A percentile compares a stretch with the other conserved stretches of the same genome.
These are phyloP conservation scores for Spilarctia lutea DNA, from an alignment of 2,888 invertebrate genomes.

Conservation along the genomic window DNA sequence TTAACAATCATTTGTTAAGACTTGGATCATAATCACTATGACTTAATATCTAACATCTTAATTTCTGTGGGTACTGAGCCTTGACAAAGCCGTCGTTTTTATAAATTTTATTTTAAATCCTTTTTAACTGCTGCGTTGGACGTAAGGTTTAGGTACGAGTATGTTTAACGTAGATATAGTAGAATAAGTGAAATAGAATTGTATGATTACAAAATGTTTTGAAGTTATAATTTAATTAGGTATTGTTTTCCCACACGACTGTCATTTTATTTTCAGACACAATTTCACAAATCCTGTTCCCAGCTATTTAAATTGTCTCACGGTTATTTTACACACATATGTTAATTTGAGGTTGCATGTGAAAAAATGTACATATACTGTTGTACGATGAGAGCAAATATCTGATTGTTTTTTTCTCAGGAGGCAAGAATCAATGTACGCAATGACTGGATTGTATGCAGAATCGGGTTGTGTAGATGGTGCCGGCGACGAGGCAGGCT, in stretches of 20 bases:
- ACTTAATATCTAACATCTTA: not conserved
- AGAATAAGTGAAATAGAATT: not conserved
- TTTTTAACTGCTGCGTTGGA: not conserved
- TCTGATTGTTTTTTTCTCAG: slow-evolving; percentile 68
- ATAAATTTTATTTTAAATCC: not conserved
- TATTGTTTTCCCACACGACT: not conserved
- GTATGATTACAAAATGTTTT: not conserved
- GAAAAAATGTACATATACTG: slow-evolving; percentile 16
- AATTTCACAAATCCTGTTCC: not conserved
- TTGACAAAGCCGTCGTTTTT: not conserved
- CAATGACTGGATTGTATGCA: slow-evolving; percentile 94
- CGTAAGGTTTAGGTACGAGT: no score
- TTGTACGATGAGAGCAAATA: slow-evolving; percentile 13
- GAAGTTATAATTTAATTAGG: not conserved
- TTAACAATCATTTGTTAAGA: not conserved
- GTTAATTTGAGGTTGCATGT: slow-evolving; percentile 13
- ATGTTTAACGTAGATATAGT: not conserved
- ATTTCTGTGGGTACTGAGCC: no score
- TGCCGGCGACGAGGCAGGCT: slow-evolving; percentile 83
- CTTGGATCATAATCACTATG: no score
- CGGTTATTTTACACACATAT: slow-evolving; percentile 10
- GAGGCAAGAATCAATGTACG: slow-evolving; percentile 95
- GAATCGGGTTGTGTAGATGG: slow-evolving; percentile 89
- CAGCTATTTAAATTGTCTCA: slow-evolving; percentile 13
- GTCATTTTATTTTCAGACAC: not conserved